These are phyloP conservation scores for Connochaetes taurinus DNA, from an alignment of 2,113 vertebrate genomes.

Conservation along the genomic window DNA sequence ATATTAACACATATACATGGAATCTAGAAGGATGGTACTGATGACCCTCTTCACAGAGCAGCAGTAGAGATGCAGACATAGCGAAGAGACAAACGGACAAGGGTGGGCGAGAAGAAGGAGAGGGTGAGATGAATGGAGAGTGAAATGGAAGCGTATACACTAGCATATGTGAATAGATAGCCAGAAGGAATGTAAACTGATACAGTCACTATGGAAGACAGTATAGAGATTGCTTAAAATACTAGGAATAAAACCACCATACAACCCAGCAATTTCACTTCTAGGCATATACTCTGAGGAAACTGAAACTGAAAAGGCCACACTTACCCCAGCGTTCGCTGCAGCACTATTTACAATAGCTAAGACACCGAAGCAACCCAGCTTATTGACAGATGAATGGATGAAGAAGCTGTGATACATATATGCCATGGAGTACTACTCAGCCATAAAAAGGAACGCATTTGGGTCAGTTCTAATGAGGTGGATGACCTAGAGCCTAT, in stretches of 20 bases:
- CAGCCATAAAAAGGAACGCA: neutral
- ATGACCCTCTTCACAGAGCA: too few relatives aligned
- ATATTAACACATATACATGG: too few relatives aligned
- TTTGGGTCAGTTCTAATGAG: neutral
- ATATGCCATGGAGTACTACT: neutral
- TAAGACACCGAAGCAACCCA: neutral
- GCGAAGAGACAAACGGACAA: too few relatives aligned
- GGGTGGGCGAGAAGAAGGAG: too few relatives aligned
- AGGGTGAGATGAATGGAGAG: too few relatives aligned
- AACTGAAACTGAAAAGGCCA: neutral
- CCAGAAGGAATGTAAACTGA: neutral
- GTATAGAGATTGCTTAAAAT: neutral
- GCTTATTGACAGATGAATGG: neutral
- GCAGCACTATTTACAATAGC: neutral
- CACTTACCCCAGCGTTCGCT: neutral
- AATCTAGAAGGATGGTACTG: too few relatives aligned
- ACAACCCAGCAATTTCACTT: neutral
- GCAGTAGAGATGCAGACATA: too few relatives aligned
- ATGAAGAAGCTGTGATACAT: neutral
- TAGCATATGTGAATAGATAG: neutral
- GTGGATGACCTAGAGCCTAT: neutral
- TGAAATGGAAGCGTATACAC: too few relatives aligned
- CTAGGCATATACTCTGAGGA: neutral
- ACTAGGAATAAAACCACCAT: neutral
- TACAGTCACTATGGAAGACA: neutral